Evolutionary conservation across 2,888 invertebrate species (phyloP).

Genomic region (Latrodectus elegans): DNA sequence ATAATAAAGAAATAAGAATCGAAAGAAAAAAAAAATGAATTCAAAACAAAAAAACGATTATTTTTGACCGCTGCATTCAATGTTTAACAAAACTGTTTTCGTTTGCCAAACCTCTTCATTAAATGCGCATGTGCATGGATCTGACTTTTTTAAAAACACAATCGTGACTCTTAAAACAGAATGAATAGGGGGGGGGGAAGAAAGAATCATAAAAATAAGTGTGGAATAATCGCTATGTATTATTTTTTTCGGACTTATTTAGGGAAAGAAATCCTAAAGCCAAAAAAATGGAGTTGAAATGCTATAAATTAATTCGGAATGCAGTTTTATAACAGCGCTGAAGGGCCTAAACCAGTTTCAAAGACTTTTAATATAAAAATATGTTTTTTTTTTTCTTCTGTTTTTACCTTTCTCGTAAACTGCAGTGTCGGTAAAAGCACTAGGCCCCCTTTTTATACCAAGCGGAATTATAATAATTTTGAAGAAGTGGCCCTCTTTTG

Average conservation of each 20-base stretch:
- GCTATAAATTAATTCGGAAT: conserved; percentile 58
- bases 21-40: neutral
- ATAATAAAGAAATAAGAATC: neutral
- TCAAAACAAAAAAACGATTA: neutral
- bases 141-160: conserved; percentile 6
- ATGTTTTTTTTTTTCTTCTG: neutral
- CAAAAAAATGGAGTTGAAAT: neutral
- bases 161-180: conserved; percentile 15
- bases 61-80: conserved; percentile 23
- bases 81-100: conserved; percentile 32
- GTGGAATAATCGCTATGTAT: neutral
- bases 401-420: conserved; percentile 15
- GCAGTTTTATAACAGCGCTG: conserved; percentile 21
- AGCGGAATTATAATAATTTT: conserved; percentile 29
- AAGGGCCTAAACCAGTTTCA: conserved; percentile 29
- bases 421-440: conserved; percentile 10
- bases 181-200: neutral
- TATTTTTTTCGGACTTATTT: neutral
- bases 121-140: conserved; percentile 16
- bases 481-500: neutral
- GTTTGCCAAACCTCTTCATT: conserved; percentile 34
- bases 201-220: neutral
- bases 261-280: neutral
- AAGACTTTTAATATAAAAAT: conserved; percentile 11
- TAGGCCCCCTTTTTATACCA: neutral